A percentile compares a stretch with the other conserved stretches of the same genome.
Conservation (phyloP, 2,888 invertebrate species). For the Formica aserva region DNA sequence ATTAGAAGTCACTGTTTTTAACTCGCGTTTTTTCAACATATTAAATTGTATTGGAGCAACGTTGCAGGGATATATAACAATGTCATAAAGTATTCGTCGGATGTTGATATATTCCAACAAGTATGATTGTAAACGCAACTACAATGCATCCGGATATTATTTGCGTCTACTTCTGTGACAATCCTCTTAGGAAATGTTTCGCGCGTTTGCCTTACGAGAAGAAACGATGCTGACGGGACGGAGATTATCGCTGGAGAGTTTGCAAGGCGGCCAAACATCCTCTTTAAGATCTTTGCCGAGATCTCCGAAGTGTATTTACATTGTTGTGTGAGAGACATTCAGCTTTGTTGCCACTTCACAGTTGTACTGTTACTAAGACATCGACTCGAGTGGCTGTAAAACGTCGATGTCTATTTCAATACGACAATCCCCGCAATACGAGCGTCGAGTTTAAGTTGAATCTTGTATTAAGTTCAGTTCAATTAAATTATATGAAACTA, state of each 20-base stretch:
- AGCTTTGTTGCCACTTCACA: slow-evolving; percentile 42
- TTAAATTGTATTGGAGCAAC: no score
- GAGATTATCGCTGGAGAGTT: slow-evolving; percentile 48
- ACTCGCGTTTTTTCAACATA: not conserved
- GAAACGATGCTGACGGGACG: slow-evolving; percentile 27
- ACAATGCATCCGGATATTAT: slow-evolving; percentile 18
- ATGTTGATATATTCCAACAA: slow-evolving; percentile 1
- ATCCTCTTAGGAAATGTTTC: slow-evolving; percentile 32
- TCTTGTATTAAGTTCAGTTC: not conserved
- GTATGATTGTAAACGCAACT: not conserved
- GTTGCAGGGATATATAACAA: not conserved
- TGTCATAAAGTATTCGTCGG: not conserved
- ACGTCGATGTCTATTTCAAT: slow-evolving; percentile 44
- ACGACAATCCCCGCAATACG: slow-evolving; percentile 9
- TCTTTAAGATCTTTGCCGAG: slow-evolving; percentile 47
- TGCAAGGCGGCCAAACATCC: slow-evolving; percentile 45
- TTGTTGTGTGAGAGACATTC: slow-evolving; percentile 40
- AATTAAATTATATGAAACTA: not conserved
- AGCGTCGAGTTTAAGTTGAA: slow-evolving; percentile 15
- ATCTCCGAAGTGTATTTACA: slow-evolving; percentile 35
- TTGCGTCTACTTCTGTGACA: slow-evolving; percentile 28
- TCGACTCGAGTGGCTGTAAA: not conserved
- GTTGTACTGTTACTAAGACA: slow-evolving; percentile 13
- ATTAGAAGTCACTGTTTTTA: not conserved
- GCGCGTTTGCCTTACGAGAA: slow-evolving; percentile 41